phyloP scores from a whole-genome alignment of 2,797 vertebrate species.

The Clarias pachynema region DNA sequence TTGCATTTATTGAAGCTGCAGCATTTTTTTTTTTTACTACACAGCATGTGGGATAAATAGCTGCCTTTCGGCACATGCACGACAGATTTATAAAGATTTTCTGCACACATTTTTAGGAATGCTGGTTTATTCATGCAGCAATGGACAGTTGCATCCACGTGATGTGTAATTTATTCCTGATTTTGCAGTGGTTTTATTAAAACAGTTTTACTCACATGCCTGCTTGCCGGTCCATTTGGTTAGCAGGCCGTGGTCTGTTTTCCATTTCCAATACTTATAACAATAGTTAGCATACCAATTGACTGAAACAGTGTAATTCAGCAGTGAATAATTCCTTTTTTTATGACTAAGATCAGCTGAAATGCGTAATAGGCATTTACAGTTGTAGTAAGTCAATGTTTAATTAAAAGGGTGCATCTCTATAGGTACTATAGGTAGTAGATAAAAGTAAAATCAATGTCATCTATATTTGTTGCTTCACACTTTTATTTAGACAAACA shows the following conservation, averaged over 20 bases:
- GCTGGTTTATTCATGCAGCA: constrained; percentile 63
- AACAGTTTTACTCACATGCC: constrained; percentile 56
- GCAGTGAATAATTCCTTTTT: constrained; percentile 19
- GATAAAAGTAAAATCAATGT: neutral
- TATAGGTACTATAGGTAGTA: no score
- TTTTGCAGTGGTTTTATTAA: constrained; percentile 70
- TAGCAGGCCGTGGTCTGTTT: constrained; percentile 65
- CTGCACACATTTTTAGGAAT: constrained; percentile 22
- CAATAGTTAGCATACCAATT: constrained; percentile 51
- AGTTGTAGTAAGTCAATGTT: neutral
- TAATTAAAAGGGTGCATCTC: neutral
- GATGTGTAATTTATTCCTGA: constrained; percentile 67
- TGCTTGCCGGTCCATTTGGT: constrained; percentile 47
- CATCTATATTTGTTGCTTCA: neutral
- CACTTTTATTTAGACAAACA: neutral
- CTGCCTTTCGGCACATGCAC: constrained; percentile 20
- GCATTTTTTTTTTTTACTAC: constrained; percentile 15
- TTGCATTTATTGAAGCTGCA: constrained; percentile 14
- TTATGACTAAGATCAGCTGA: neutral
- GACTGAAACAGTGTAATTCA: constrained; percentile 54
- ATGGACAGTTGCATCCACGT: constrained; percentile 59
- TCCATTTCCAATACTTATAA: constrained; percentile 62
- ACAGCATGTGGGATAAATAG: constrained; percentile 32
- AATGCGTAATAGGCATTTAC: neutral
- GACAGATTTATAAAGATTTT: constrained; percentile 18